phyloP scores from a whole-genome alignment of 2,888 invertebrate genomes.

The Acanthococcus lagerstroemiae region DNA sequence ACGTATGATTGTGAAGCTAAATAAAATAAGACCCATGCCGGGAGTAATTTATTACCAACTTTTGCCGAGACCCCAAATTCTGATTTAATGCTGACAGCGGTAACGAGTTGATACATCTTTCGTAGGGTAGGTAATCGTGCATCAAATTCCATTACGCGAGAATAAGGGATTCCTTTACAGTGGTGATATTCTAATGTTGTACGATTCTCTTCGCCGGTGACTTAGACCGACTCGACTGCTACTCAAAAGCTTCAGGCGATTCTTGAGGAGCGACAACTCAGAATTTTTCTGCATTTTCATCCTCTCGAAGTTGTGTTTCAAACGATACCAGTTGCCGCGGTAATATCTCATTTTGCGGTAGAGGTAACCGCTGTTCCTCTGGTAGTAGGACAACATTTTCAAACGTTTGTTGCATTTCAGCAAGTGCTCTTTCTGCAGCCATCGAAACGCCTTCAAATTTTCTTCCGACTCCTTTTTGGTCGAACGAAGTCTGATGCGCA shows the following conservation, averaged over 20 bases:
- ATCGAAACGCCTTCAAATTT: constrained; percentile 13
- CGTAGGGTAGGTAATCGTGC: no score
- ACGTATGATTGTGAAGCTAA: no score
- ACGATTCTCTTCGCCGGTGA: no score
- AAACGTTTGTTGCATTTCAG: constrained; percentile 22
- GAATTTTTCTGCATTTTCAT: constrained; percentile 4
- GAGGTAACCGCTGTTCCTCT: constrained; percentile 8
- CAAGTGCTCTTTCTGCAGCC: constrained; percentile 19
- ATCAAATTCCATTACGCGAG: no score
- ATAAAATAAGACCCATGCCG: no score
- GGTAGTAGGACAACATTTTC: constrained; percentile 26
- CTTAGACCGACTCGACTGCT: background rate
- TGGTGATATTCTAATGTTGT: no score
- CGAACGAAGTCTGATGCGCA: constrained; percentile 4
- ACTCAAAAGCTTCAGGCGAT: background rate
- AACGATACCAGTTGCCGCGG: constrained; percentile 17
- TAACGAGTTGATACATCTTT: no score
- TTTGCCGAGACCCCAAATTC: no score
- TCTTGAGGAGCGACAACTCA: constrained; percentile 1
- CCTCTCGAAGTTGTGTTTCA: constrained; percentile 16
- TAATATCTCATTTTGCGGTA: constrained; percentile 18
- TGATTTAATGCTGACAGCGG: no score
- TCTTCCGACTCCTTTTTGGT: constrained; percentile 14
- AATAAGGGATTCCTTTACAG: no score
- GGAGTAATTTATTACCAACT: no score